A percentile compares a stretch with the other conserved stretches of the same genome.
phyloP scores from a whole-genome alignment of 2,888 invertebrate genomes.

The Smittia aterrima region DNA sequence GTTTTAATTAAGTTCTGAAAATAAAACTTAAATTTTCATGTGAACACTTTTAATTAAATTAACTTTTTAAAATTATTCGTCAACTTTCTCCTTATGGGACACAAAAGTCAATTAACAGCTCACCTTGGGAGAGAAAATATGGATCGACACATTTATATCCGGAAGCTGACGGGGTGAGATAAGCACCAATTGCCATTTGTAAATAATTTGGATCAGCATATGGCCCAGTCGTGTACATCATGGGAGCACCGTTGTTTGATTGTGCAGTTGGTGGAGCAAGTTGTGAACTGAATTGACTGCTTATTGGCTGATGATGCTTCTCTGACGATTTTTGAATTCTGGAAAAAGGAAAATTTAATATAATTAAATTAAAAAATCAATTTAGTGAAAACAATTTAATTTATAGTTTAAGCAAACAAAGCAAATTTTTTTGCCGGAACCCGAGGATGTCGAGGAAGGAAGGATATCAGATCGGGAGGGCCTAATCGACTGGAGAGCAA shows the following conservation, averaged over 20 bases:
- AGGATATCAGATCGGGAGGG: too few species aligned
- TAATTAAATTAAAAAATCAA: background rate
- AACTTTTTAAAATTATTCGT: background rate
- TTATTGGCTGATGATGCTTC: background rate
- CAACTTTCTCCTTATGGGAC: background rate
- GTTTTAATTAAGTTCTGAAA: background rate
- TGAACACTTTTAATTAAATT: background rate
- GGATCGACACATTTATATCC: conserved; percentile 71
- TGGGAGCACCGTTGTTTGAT: conserved; percentile 42
- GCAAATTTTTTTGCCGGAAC: too few species aligned
- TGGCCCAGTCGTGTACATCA: conserved; percentile 52
- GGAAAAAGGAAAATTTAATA: conserved; percentile 5
- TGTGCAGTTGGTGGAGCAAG: background rate
- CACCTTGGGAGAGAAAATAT: conserved; percentile 71
- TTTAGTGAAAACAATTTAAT: background rate
- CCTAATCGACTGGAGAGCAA: too few species aligned
- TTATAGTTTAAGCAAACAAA: background rate
- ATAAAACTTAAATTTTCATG: background rate
- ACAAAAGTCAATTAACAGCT: conserved; percentile 27
- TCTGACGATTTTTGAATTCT: background rate
- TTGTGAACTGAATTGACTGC: conserved; percentile 28
- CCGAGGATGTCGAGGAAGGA: too few species aligned
- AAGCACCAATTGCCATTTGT: conserved; percentile 68
- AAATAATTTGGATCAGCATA: conserved; percentile 61
- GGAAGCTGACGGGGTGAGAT: conserved; percentile 61